Base-by-base conservation (phyloP, 2,113 vertebrate species). In the Circaetus cinerascens region DNA sequence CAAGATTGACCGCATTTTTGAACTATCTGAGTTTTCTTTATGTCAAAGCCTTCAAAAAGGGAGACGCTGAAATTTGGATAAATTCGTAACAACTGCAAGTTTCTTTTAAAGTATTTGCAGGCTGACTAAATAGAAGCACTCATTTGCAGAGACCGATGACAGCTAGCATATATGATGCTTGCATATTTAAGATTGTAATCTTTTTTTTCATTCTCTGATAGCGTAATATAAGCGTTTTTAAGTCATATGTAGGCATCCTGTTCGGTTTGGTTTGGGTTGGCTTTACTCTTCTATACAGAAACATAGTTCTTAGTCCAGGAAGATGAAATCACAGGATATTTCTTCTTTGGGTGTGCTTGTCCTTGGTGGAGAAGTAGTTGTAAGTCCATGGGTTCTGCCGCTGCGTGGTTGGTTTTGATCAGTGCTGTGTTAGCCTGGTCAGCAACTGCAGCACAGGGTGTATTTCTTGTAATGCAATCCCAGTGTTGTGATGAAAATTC, bases 201-300 rank as follows among this genome's bases (percentile, higher is more conserved):
- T 43, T 73, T 53, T 59, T 96, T 51, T 21, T 48, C 3, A 12
- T 38, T 93, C 22, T 74, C 46, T 21, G 3, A 4, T 29, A 18
- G 34, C 23, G 22, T 64, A 34, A 5, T 36, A 7, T 20, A 71
- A 86, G 25, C 0, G 0, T 17, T 88, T 66, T 46, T 64, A 81
- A 62, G 13, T 11, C 30, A 59, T 56, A 23, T 0, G 0, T 36
- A 20, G 12, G 0, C 41, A n/a, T 64, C 60, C 27, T 36, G 11
- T 71, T 94, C 73, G 5, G 12, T 78, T 91, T 73, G 34, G 8
- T 91, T 72, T 68, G 53, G 73, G 21, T 53, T 86, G 22, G 23
- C 1, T 82, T 78, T 87, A 45, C 16, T 82, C 27, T 36, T 87
- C 17, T 57, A 1, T 40, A 46, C 19, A 82, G 40, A 85, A 90